A percentile compares a stretch with the other conserved stretches of the same genome.
phyloP scores from a whole-genome alignment of 2,888 invertebrate genomes.

The Clitarchus hookeri region DNA sequence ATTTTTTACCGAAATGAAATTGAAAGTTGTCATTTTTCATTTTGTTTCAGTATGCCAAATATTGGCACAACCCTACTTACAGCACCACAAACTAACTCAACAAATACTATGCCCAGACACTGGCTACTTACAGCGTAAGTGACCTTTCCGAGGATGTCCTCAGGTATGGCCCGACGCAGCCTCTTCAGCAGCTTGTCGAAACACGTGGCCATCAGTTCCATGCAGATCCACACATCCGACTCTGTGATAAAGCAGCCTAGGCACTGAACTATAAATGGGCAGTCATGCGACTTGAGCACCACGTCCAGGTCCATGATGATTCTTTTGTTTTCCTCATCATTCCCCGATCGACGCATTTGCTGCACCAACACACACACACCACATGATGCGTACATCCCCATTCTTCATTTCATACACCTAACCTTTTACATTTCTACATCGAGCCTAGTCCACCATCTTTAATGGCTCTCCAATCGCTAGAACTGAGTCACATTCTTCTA shows the following conservation, averaged over 20 bases:
- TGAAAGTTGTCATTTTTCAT: no score
- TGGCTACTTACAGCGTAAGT: constrained; percentile 82
- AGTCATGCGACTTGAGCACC: constrained; percentile 95
- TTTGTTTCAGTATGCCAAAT: no score
- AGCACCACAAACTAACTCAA: no score
- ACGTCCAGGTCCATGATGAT: constrained; percentile 99
- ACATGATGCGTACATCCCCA: no score
- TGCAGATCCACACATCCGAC: constrained; percentile 99
- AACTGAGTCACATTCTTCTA: no score
- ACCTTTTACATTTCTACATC: constrained; percentile 54
- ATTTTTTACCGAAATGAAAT: no score
- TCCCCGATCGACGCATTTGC: constrained; percentile 97
- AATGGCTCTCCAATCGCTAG: no score
- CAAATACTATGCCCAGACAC: no score
- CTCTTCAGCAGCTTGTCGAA: constrained; percentile 94
- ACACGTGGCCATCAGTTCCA: constrained; percentile 99
- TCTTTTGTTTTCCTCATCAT: constrained; percentile 95
- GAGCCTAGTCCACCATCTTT: no score
- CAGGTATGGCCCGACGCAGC: constrained; percentile 88
- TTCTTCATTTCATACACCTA: no score
- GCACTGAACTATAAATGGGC: constrained; percentile 95
- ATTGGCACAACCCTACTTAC: no score
- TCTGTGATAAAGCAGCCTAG: constrained; percentile 97
- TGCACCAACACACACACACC: constrained; percentile 50
- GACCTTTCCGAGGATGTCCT: constrained; percentile 94